Conservation (phyloP, 2,888 invertebrate species). For the Phlogophora meticulosa region DNA sequence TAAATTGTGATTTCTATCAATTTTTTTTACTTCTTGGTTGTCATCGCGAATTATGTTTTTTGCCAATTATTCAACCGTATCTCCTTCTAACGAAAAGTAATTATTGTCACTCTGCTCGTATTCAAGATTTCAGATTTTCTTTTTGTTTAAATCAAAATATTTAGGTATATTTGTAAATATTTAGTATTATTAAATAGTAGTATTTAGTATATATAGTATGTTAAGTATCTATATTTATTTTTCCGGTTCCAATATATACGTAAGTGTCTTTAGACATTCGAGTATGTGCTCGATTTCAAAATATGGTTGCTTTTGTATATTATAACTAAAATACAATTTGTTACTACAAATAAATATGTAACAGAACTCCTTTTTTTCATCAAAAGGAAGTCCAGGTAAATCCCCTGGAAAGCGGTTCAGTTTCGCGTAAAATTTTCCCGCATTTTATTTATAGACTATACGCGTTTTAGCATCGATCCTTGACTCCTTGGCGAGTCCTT, state of each 20-base stretch:
- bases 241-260: background rate
- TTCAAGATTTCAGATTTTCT: background rate
- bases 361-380: slow-evolving; percentile 44
- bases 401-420: slow-evolving; percentile 62
- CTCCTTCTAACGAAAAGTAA: background rate
- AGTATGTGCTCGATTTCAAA: background rate
- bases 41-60: slow-evolving; percentile 9
- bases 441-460: slow-evolving; percentile 75
- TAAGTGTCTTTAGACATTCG: background rate
- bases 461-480: slow-evolving; percentile 72
- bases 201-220: too few relatives aligned
- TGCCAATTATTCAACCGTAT: background rate
- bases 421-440: slow-evolving; percentile 60
- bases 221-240: background rate
- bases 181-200: too few relatives aligned
- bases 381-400: slow-evolving; percentile 63
- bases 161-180: too few relatives aligned
- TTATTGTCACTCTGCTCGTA: background rate
- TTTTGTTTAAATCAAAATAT: too few relatives aligned
- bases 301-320: background rate
- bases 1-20: slow-evolving; percentile 28
- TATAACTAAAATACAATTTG: slow-evolving; percentile 20
- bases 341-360: slow-evolving; percentile 16
- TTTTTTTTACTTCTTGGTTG: slow-evolving; percentile 11
- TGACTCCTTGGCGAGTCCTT: slow-evolving; percentile 57